Evolutionary conservation across 2,888 invertebrate genomes (phyloP).

Genomic region (Sipha maydis): DNA sequence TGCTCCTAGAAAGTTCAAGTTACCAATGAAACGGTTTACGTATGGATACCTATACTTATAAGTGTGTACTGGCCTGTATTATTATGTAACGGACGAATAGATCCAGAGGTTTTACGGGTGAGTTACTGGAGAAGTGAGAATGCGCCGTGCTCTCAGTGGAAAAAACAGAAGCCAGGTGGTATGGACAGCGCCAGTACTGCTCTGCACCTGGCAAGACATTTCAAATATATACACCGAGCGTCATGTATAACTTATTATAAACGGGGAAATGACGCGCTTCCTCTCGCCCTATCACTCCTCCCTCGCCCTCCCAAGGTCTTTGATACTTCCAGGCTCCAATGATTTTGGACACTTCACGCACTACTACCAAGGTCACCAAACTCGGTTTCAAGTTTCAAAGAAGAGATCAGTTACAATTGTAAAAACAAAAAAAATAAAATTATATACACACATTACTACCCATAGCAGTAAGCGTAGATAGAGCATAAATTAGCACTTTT

Average conservation of each 20-base stretch:
- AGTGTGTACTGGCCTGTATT: constrained; percentile 60
- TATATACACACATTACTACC: neutral
- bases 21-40: constrained; percentile 42
- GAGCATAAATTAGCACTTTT: too few relatives aligned
- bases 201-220: constrained; percentile 60
- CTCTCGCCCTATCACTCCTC: constrained; percentile 20
- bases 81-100: constrained; percentile 60
- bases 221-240: constrained; percentile 28
- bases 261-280: constrained; percentile 54
- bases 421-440: constrained; percentile 26
- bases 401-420: constrained; percentile 48
- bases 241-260: constrained; percentile 55
- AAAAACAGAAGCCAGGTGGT: constrained; percentile 60
- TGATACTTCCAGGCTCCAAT: constrained; percentile 58
- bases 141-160: constrained; percentile 45
- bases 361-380: constrained; percentile 59
- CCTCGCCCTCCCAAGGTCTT: constrained; percentile 32
- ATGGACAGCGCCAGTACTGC: constrained; percentile 49
- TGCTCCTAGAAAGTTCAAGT: constrained; percentile 53
- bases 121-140: constrained; percentile 57
- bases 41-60: constrained; percentile 22
- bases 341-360: constrained; percentile 60
- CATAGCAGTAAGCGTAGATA: neutral
- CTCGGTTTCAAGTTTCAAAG: constrained; percentile 38
- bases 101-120: constrained; percentile 61